Evolutionary conservation across 2,797 vertebrate species (phyloP), one percentile per base, ranked within the genome.

Genomic region (Cottoperca gobio): DNA sequence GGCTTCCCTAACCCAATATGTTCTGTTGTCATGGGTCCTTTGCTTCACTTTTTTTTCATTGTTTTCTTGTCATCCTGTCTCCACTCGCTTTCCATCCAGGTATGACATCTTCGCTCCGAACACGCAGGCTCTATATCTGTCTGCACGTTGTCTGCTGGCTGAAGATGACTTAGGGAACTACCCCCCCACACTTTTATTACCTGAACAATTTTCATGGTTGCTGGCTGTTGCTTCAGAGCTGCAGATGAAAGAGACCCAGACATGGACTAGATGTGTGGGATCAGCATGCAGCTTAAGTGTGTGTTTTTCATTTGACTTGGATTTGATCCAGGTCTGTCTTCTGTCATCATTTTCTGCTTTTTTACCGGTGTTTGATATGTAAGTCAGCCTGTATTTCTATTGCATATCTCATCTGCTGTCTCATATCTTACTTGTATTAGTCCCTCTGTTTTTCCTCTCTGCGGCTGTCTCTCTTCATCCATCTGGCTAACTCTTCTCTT

Each of bases 231-330:
- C 76, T 77, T 84, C 63, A 76, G 71, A 69, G 70, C 63, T 54
- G 48, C 40, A 88, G 83, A 92, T 92, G 88, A 91, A 88, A 92
- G 88, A 75, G 55, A 62, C 14, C 28, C 10, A 33, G 75, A 72
- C 70, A 79, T 42, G 8, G 76, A 62, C 70, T 62, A 74, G 46
- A 81, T 85, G 86, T 86, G 86, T 83, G 84, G 79, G 86, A 86
- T 87, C 70, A 78, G 42, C 49, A 37, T 73, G 78, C 46, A 71
- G 71, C 69, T 72, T 48, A 73, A 75, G 61, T 65, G 75, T 66
- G 49, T 84, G 85, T 75, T 86, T 86, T 87, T 89, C 65, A 81
- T 89, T 84, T 83, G 63, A 76, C 67, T 81, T 89, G 87, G 90
- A 85, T n/a, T 6, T 4, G 40, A 82, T 87, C 86, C 87, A 92